Base-by-base conservation (phyloP, 2,113 vertebrate genomes). In the Peucedramus taeniatus region DNA sequence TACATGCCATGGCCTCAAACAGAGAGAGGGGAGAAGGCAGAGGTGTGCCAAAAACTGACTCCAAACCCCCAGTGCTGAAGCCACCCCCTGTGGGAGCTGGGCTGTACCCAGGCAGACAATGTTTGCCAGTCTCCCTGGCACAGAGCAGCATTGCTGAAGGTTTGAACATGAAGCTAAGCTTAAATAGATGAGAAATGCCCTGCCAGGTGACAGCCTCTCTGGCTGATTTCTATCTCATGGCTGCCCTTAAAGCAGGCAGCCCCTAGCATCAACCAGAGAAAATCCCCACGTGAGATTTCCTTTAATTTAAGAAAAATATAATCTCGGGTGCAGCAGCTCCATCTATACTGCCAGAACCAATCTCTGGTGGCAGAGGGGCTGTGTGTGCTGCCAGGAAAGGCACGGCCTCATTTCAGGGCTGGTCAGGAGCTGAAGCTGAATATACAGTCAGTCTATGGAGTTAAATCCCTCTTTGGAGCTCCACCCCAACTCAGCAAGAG, bases 401-500 rank as follows among this genome's bases (percentile, higher is more conserved):
- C 83, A 81, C 0, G 0, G 44, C 6, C 1, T 40, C 33, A 16
- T 3, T 27, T 9, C 8, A 10, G 45, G 63, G 31, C 31, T 5
- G 1, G 14, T 39, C 5, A 6, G 51, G 39, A 86, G 42, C 44
- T n/a, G n/a, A 75, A 53, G 66, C 22, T 63, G n/a, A 63, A 40
- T 31, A 30, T 44, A 14, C 37, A 47, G 42, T 39, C 31, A 76
- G 4, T 30, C 42, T 28, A 13, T 1, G 2, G 49, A 54, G 44
- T 16, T 26, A 53, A 70, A 30, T 9, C 30, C 37, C 51, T 63
- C 42, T 37, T 11, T 11, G 28, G 26, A 39, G 21, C 47, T 44
- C n/a, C 6, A 20, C 0, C 0, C 7, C 24, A 3, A 3, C 20
- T 42, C 70, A 68, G 64, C 26, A 26, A 61, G 27, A 82, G 15